These are phyloP conservation scores for Drosophila malerkotliana DNA, from an alignment of 1,140 invertebrate species.

Conservation along the genomic window DNA sequence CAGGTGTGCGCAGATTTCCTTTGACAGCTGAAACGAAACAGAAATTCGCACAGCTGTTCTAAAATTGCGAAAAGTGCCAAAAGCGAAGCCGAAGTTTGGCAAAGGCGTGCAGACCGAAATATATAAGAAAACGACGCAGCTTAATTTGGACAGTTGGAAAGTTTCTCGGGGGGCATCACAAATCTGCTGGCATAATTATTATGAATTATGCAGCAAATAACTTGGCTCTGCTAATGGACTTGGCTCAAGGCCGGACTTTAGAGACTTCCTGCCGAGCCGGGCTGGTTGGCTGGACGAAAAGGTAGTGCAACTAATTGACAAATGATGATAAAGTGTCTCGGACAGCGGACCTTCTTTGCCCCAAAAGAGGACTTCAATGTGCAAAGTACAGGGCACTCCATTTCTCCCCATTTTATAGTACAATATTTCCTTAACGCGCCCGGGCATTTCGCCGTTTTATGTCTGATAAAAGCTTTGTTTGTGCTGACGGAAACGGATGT, in stretches of 20 bases:
- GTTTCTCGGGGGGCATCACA: conserved; percentile 35
- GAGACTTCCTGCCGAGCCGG: conserved; percentile 27
- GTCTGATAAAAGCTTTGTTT: conserved; percentile 78
- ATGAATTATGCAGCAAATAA: conserved; percentile 74
- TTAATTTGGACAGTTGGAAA: conserved; percentile 38
- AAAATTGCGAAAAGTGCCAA: conserved; percentile 64
- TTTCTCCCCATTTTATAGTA: conserved; percentile 27
- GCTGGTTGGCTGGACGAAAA: conserved; percentile 2
- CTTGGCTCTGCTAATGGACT: conserved; percentile 50
- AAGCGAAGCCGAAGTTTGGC: conserved; percentile 53
- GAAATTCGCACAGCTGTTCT: conserved; percentile 39
- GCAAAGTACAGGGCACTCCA: conserved; percentile 13
- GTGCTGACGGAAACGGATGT: conserved; percentile 78
- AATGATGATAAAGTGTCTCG: conserved; percentile 79
- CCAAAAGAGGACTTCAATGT: conserved; percentile 19
- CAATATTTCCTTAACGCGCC: conserved; percentile 53
- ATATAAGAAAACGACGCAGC: conserved; percentile 2
- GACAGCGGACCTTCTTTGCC: conserved; percentile 23
- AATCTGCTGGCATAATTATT: conserved; percentile 77
- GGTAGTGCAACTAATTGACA: conserved; percentile 77
- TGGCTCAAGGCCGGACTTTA: conserved; percentile 14
- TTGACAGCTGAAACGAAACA: conserved; percentile 35
- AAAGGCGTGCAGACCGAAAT: conserved; percentile 31
- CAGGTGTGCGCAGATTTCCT: conserved; percentile 23
- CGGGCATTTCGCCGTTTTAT: conserved; percentile 54